Base-by-base conservation (phyloP, 1,140 invertebrate species). In the Drosophila guanche region DNA sequence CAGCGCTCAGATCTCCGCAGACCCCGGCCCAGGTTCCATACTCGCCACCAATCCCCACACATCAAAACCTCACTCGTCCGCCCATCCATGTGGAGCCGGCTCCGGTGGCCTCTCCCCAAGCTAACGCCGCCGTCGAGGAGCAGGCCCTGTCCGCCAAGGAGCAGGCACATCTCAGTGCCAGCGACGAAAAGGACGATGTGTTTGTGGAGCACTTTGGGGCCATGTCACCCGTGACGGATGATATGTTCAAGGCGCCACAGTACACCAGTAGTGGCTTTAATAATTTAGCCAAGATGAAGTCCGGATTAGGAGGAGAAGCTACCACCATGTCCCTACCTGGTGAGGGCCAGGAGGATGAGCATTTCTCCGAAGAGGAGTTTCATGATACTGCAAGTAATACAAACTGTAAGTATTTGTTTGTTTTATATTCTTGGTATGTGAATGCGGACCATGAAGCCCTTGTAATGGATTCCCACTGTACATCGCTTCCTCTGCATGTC, bases 161-260 rank as follows among this genome's bases (percentile, higher is more conserved):
- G 40, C 84, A 90, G 46, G 67, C 75, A 0, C 77, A 73, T 7
- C 51, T 76, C 3, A 83, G 89, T 42, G 69, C 71, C 7, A 66
- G 79, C 20, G 80, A 90, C 59, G 89, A 90, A n/a, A 90, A 90
- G 60, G 89, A 90, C 48, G 80, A 85, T 78, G 83, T 81, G 0
- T 80, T 74, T 46, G 57, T 85, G 5, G 83, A 85, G 25, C 83
- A 85, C 63, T 85, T 85, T 58, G 81, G 81, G 10, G 81, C 77
- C 42, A 67, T 85, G 20, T 85, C 81, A 2, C 81, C 81, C 1
- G 70, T 85, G 2, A 51, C 74, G 0, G 81, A 85, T 60, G 83
- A 86, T 5, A 76, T 85, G 41, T 85, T 86, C 12, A 85, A 86
- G 48, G 55, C 76, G 3, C 81, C 80, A 1, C 67, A 76, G 25